These are phyloP conservation scores for Stichodactyla helianthus DNA, from an alignment of 64 coral and sea anemone genomes.

Conservation along the genomic window DNA sequence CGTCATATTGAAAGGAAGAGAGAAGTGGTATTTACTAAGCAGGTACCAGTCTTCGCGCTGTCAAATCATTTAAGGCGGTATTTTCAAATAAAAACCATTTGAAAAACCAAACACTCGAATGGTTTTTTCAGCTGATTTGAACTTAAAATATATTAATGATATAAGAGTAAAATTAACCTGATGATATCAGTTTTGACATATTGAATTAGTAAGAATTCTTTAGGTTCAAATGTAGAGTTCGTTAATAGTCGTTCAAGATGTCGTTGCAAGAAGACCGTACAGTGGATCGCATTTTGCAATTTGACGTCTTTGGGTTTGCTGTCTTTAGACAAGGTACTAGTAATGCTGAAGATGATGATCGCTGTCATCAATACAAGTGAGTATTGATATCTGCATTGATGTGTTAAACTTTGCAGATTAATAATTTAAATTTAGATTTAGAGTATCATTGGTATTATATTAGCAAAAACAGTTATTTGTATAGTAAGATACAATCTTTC, in stretches of 20 bases:
- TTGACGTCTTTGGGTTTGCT: slow-evolving; percentile 49
- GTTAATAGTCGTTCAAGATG: not conserved
- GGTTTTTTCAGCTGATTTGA: not conserved
- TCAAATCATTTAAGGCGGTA: not conserved
- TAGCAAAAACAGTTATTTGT: too few relatives aligned
- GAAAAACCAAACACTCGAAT: not conserved
- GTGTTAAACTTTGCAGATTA: too few relatives aligned
- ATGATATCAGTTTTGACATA: not conserved
- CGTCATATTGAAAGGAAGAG: not conserved
- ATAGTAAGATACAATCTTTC: too few relatives aligned
- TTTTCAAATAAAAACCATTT: not conserved
- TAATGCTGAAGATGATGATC: slow-evolving; percentile 35
- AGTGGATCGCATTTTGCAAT: not conserved
- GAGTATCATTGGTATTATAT: not conserved
- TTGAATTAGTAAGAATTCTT: not conserved
- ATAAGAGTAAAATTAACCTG: not conserved
- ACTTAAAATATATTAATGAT: not conserved
- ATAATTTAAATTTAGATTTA: too few relatives aligned
- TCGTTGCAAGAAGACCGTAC: not conserved
- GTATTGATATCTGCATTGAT: too few relatives aligned
- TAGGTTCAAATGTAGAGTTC: not conserved
- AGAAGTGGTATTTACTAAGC: not conserved
- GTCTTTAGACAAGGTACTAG: slow-evolving; percentile 27
- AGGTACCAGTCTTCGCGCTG: not conserved
- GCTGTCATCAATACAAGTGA: slow-evolving; percentile 48